These are phyloP conservation scores for Gonatopus flavifemur DNA, from an alignment of 1,140 invertebrate species.

Conservation along the genomic window DNA sequence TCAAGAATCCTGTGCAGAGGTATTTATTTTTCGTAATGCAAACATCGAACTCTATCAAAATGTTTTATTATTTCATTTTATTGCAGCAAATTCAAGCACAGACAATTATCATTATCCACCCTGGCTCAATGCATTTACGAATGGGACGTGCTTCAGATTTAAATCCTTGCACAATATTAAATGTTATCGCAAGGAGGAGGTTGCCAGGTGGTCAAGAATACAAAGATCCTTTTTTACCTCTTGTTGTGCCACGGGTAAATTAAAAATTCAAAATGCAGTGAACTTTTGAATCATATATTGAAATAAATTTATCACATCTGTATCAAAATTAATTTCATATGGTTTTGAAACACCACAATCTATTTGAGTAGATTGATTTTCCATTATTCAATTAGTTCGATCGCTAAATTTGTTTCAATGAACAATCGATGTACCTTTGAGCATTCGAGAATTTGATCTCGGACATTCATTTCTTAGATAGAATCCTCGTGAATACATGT, in stretches of 20 bases:
- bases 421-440: no score
- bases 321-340: no score
- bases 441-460: no score
- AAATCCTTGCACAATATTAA: slow-evolving; percentile 80
- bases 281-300: not conserved
- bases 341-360: no score
- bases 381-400: not conserved
- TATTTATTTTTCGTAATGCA: slow-evolving; percentile 21
- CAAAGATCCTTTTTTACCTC: slow-evolving; percentile 68
- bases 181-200: slow-evolving; percentile 80
- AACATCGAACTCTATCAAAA: not conserved
- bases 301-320: no score
- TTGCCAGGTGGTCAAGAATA: slow-evolving; percentile 61
- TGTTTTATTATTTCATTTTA: slow-evolving; percentile 12
- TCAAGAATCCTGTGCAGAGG: slow-evolving; percentile 51
- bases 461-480: no score
- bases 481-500: no score
- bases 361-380: no score
- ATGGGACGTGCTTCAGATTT: slow-evolving; percentile 89
- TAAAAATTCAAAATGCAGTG: slow-evolving; percentile 1
- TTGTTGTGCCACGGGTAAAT: slow-evolving; percentile 59
- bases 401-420: no score
- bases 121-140: slow-evolving; percentile 85
- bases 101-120: slow-evolving; percentile 90
- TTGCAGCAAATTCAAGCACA: slow-evolving; percentile 71